Base-by-base conservation (phyloP, 2,797 vertebrate species). In the Hydrophis major region DNA sequence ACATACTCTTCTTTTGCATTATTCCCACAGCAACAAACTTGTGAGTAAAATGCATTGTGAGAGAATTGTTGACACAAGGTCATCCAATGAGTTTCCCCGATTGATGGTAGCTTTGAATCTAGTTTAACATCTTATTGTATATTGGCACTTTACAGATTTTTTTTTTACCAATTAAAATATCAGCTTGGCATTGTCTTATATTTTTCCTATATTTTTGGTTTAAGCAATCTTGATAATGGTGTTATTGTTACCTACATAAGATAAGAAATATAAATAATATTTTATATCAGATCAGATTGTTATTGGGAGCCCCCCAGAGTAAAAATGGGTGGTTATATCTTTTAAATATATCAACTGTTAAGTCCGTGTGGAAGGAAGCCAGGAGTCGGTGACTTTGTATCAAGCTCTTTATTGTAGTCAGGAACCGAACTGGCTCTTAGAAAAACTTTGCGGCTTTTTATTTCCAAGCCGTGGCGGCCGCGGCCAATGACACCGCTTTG, bases 171-270 rank as follows among this genome's bases (percentile, higher is more conserved):
- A 4, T 42, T 93, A 93, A 93, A 74, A 93, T 27, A 93, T 61
- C 50, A 53, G 37, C 18, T 78, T 78, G 18, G 32, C 18, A 78
- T 22, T 47, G 66, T 66, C 95, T 37, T 32, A 94, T 92, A 56
- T 88, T 86, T 94, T 50, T n/a, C 16, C 0, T 92, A 66, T 4
- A 86, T 93, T 90, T 93, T 96, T 95, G 96, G 90, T 95, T 96
- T 61, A 93, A 92, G 6, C 4, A 86, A 28, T 93, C 90, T 63
- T 94, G 93, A 95, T 96, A 94, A 94, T 92, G 42, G 50, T 94
- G 87, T 63, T 96, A 69, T 96, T 95, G 92, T 74, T 91, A 94
- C 87, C 95, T 96, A 96, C 86, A 83, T 18, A 16, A 55, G 59
- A 22, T 59, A 92, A 22, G 95, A 96, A 91, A 89, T 95, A 94